Conservation (phyloP, 2,797 vertebrate species). For the Petrocephalus schoutedeni region DNA sequence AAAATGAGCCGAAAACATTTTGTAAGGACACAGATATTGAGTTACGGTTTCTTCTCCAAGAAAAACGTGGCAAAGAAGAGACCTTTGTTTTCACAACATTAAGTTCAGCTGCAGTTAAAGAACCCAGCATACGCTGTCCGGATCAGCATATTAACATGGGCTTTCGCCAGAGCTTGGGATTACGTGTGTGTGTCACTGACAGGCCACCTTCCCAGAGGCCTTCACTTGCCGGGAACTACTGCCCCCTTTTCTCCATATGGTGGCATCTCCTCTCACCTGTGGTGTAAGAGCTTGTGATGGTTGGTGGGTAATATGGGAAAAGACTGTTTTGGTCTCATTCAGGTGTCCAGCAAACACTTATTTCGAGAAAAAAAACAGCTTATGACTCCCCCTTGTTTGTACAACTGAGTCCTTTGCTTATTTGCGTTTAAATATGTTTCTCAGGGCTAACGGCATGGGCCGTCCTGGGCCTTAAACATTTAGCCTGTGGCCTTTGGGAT, state of each 20-base stretch:
- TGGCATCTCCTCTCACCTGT: background rate
- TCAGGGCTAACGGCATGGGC: background rate
- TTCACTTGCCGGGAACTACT: background rate
- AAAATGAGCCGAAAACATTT: background rate
- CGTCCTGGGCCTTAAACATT: background rate
- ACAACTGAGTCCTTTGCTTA: background rate
- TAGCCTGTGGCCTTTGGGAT: background rate
- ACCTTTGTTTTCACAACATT: background rate
- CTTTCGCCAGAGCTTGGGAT: background rate
- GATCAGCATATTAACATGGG: background rate
- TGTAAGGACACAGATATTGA: background rate
- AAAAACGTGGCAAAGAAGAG: background rate
- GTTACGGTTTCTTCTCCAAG: slow-evolving; percentile 15
- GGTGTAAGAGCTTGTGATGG: background rate
- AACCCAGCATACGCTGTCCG: background rate
- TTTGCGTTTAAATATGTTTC: background rate
- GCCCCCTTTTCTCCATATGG: background rate
- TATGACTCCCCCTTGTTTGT: background rate
- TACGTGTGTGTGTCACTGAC: background rate
- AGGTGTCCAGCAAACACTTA: background rate
- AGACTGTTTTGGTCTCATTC: background rate
- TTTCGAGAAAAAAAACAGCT: background rate
- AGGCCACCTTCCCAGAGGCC: background rate
- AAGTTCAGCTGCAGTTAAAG: background rate
- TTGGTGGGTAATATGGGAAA: background rate